Percentiles rank a stretch among this genome's conserved stretches.
These are phyloP conservation scores for Athetis lepigone DNA, from an alignment of 2,888 invertebrate species.

Conservation along the genomic window DNA sequence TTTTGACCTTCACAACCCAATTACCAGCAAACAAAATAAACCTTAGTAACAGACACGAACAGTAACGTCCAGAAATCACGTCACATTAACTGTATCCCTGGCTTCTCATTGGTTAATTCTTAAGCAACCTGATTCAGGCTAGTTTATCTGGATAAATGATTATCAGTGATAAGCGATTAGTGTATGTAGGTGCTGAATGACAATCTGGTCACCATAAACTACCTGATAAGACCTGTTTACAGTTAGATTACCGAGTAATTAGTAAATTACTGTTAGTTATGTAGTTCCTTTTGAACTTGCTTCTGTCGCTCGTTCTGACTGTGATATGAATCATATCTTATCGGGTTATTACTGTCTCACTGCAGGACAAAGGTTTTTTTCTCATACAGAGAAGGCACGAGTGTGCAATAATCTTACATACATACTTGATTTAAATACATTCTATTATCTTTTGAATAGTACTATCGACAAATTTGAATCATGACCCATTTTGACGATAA, in stretches of 20 bases:
- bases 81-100: background rate
- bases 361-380: no score
- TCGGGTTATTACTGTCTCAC: no score
- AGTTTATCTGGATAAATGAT: slow-evolving; percentile 45
- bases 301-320: no score
- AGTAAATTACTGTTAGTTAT: slow-evolving; percentile 33
- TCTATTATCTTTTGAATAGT: no score
- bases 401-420: no score
- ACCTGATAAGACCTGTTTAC: slow-evolving; percentile 38
- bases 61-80: slow-evolving; percentile 33
- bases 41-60: background rate
- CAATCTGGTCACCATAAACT: slow-evolving; percentile 39
- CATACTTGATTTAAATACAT: no score
- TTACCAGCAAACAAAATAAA: background rate
- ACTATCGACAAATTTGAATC: no score
- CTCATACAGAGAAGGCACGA: no score
- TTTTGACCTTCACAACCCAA: slow-evolving; percentile 5
- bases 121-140: slow-evolving; percentile 11
- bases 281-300: background rate
- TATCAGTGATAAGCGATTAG: slow-evolving; percentile 50
- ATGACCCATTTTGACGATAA: no score
- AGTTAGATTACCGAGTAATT: slow-evolving; percentile 32
- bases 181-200: slow-evolving; percentile 43
- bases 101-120: slow-evolving; percentile 17
- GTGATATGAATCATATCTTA: no score